Percentiles rank a stretch among this genome's conserved stretches.
Evolutionary conservation across 2,888 invertebrate species (phyloP).

Genomic region (Parapristionchus giblindavisi): DNA sequence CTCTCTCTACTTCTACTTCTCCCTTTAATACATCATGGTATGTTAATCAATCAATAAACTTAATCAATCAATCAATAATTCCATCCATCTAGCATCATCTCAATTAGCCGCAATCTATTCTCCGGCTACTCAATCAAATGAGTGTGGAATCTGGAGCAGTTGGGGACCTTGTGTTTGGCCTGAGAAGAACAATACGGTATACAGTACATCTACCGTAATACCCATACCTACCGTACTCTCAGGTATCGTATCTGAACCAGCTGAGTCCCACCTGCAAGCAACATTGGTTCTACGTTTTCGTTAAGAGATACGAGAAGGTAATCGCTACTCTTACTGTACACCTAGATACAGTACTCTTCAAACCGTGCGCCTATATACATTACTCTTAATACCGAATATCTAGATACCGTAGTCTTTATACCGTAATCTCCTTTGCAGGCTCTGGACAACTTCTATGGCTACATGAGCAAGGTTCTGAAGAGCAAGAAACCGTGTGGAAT

Average conservation of each 20-base stretch:
- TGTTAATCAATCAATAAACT: neutral
- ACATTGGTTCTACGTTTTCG: conserved; percentile 68
- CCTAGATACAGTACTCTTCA: too few species aligned
- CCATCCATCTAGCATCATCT: conserved; percentile 33
- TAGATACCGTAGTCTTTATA: neutral
- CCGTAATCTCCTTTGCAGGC: conserved; percentile 42
- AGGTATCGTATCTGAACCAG: conserved; percentile 64
- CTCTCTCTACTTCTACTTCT: neutral
- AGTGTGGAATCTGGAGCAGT: conserved; percentile 65
- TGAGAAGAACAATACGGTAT: conserved; percentile 48
- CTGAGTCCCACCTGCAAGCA: conserved; percentile 63
- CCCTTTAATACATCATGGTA: conserved; percentile 22
- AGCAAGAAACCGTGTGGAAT: conserved; percentile 63
- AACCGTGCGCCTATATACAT: neutral
- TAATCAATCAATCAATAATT: neutral
- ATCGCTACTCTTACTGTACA: neutral
- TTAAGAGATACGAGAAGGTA: conserved; percentile 57
- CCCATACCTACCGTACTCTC: conserved; percentile 29
- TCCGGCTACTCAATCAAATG: conserved; percentile 54
- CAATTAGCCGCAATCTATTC: conserved; percentile 69
- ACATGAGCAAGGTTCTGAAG: conserved; percentile 58
- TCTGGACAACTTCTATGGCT: conserved; percentile 64
- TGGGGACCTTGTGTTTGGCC: conserved; percentile 68
- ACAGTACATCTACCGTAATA: neutral
- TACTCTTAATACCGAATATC: neutral